Evolutionary conservation across 2,888 invertebrate species (phyloP).

Genomic region (Megastigmus dorsalis): DNA sequence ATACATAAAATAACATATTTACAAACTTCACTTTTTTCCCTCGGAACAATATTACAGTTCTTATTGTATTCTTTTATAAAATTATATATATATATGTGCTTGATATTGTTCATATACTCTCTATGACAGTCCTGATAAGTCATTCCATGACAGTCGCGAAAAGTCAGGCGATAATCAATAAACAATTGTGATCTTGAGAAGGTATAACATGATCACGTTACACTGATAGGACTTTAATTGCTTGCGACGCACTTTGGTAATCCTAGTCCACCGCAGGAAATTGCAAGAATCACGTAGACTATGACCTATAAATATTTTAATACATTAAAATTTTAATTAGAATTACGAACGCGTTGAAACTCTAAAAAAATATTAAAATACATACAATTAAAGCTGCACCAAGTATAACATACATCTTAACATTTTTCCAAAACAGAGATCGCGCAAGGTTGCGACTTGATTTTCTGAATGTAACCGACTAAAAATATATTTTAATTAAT

Average conservation of each 20-base stretch:
- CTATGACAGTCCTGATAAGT: slow-evolving; percentile 8
- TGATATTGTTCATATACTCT: slow-evolving; percentile 29
- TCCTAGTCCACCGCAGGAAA: slow-evolving; percentile 89
- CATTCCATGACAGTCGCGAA: background rate
- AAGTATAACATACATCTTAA: slow-evolving; percentile 89
- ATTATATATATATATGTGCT: slow-evolving; percentile 25
- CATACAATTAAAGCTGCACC: slow-evolving; percentile 80
- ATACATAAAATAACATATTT: slow-evolving; percentile 42
- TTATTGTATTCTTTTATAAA: slow-evolving; percentile 25
- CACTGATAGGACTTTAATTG: slow-evolving; percentile 52
- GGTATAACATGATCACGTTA: background rate
- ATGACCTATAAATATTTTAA: slow-evolving; percentile 75
- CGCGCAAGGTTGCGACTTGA: slow-evolving; percentile 90
- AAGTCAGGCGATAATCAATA: slow-evolving; percentile 7
- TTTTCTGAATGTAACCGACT: slow-evolving; percentile 92
- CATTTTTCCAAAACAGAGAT: slow-evolving; percentile 94
- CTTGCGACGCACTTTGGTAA: slow-evolving; percentile 83
- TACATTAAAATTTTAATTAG: slow-evolving; percentile 14
- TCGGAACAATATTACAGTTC: slow-evolving; percentile 31
- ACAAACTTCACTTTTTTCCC: slow-evolving; percentile 29
- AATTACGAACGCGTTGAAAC: background rate
- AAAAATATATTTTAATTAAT: slow-evolving; percentile 62
- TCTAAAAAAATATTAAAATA: slow-evolving; percentile 56
- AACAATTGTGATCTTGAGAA: slow-evolving; percentile 7
- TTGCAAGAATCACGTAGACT: slow-evolving; percentile 89